Evolutionary conservation across 2,113 vertebrate species (phyloP), one percentile per base, ranked within the genome.

Genomic region (Myodes glareolus): DNA sequence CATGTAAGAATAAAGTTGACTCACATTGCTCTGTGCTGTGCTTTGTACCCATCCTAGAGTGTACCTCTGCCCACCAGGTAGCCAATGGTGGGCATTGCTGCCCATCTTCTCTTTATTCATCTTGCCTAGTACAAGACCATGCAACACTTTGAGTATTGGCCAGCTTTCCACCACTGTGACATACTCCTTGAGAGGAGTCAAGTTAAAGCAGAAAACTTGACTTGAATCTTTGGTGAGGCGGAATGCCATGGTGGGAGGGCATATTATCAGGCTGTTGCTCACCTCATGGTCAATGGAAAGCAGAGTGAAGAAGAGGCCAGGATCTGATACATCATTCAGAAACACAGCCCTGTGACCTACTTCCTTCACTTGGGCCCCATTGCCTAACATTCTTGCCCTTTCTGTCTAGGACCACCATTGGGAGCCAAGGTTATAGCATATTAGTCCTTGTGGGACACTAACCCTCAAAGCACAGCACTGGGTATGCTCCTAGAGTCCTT

Each of bases 61-160:
- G 21, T 0, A 23, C 13, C 47, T 19, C 33, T 27, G 75, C 5
- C 58, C 39, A 0, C 13, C 10, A 3, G 12, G 36, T 27, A 27
- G 36, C 11, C 72, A 3, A 1, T 23, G 3, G n/a, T 4, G 0
- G 67, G 50, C 39, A 21, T 7, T 33, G 68, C 7, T 0, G 5
- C 4, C 4, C 3, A 1, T 1, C 21, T n/a, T 92, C 58, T 4
- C 29, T n/a, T 36, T 42, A 3, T 7, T 77, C 39, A 12, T 33
- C 42, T 52, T 68, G 77, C n/a, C 77, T 9, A 3, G 3, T 21
- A 1, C 0, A 45, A 63, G 47, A 17, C 50, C 12, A 2, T 0
- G 3, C 10, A 39, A 10, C 12, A 6, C 36, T 16, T 3, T 4
- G 47, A 39, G 27, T 11, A 2, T 9, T 1, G 58, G 19, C 10